Base-by-base conservation (phyloP, 2,113 vertebrate species). In the Miniopterus natalensis region DNA sequence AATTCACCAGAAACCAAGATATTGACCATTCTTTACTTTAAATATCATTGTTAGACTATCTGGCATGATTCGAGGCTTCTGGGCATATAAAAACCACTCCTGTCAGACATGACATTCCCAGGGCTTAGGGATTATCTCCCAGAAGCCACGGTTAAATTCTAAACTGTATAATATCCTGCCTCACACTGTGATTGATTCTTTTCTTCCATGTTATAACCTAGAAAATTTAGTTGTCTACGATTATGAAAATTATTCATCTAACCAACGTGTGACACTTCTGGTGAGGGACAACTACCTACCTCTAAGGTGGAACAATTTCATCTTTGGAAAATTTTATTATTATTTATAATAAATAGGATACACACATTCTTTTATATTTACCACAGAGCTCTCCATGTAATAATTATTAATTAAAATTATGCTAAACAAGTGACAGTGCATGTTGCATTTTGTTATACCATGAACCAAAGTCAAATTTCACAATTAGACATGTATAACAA, bases 171-270 rank as follows among this genome's bases (percentile, higher is more conserved):
- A 11, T 77, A 40, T 40, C 11, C 12, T 8, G 49, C 10, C 3
- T 88, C 21, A 92, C 17, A 45, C 42, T 92, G 40, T 80, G n/a
- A 59, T 45, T 84, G 75, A 74, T 59, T 71, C 55, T 73, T 57
- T 10, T 74, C 7, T 93, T 8, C 0, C 7, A 27, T 66, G 20
- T 42, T 53, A 74, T 78, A 29, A 78, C 10, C 9, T 23, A 63
- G 14, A 73, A 78, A 84, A 88, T 65, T 5, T 23, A 21, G 51
- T 79, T 23, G 45, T 74, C 27, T 84, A 1, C n/a, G 21, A 57
- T 47, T 45, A 59, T 66, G 15, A 78, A 85, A 94, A 95, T 65
- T 57, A 57, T 40, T 57, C 42, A 63, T 75, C 2, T 87, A 49
- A 4, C 51, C n/a, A 45, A 80, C 65, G 5, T 80, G 18, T 66